Evolutionary conservation across 2,113 vertebrate genomes (phyloP).

Genomic region (Sigmodon hispidus): DNA sequence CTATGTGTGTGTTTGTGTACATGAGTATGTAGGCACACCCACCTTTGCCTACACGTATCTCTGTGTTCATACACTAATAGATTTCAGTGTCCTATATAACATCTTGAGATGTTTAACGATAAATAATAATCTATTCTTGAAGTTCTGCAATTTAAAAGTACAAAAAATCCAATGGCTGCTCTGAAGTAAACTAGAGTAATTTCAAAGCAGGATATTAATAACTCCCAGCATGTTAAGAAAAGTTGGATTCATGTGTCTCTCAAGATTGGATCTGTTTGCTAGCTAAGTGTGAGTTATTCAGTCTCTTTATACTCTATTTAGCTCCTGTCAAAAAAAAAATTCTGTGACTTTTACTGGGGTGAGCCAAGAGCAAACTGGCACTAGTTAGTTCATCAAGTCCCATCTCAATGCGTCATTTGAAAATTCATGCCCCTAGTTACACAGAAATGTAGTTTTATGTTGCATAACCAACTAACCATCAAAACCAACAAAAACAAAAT

Average conservation of each 20-base stretch:
- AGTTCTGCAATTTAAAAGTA: slow-evolving; percentile 7
- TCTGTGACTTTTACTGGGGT: not conserved
- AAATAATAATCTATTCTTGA: slow-evolving; percentile 17
- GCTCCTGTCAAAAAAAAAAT: not conserved
- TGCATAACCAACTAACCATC: not conserved
- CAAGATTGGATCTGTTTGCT: not conserved
- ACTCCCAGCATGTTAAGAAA: not conserved
- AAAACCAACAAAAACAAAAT: not conserved
- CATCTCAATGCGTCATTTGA: not conserved
- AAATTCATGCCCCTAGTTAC: not conserved
- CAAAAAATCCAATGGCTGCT: not conserved
- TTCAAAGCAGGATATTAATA: slow-evolving; percentile 54
- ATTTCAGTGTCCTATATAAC: not conserved
- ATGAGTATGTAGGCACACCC: not conserved
- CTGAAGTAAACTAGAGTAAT: not conserved
- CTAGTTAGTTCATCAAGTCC: not conserved
- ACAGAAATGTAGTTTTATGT: not conserved
- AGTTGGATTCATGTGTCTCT: not conserved
- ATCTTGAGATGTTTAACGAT: not conserved
- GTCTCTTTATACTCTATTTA: not conserved
- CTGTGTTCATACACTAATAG: not conserved
- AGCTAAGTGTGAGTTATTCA: not conserved
- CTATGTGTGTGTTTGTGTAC: too few relatives aligned
- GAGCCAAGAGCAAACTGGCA: not conserved
- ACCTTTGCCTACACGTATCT: not conserved